Base-by-base conservation (phyloP, 1,140 invertebrate species). In the Pogonomyrmex barbatus region DNA sequence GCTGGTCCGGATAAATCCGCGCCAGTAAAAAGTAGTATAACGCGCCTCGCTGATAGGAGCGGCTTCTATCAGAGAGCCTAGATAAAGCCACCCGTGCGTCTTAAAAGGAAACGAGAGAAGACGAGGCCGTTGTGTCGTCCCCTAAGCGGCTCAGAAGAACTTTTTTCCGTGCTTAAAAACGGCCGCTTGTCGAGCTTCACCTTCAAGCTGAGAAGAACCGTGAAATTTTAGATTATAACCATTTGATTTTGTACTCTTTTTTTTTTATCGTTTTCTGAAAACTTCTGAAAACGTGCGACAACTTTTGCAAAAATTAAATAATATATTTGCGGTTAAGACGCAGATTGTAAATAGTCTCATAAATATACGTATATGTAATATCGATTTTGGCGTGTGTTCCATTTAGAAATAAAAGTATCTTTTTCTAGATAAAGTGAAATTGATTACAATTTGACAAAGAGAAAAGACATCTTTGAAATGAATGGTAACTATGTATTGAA, bases 201-300 rank as follows among this genome's bases (percentile, higher is more conserved):
- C 54, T 58, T 6, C 73, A 30, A 87, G 17, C 62, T 24, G 30
- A 83, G 12, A n/a, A 39, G 36, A 70, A 82, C 58, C 54, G 52
- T 86, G 85, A 78, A 90, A 90, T 90, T 90, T 90, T 87, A 88
- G 81, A 87, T 90, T 87, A 90, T 62, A 42, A 36, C 71, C 52
- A 58, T 70, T 79, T 70, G 60, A 89, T 71, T 82, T 52, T 85
- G 10, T 33, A 54, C 56, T 67, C 62, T 76, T 24, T 56, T 45
- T 10, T 17, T 36, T 6, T 33, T 36, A 1, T 9, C 45, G 52
- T 47, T 63, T 79, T 6, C 36, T 50, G 24, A 63, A 75, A 54
- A 63, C 52, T 47, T 9, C 39, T 45, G 6, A 52, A 62, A 73
- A 39, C 42, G 52, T 17, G 17, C 52, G n/a, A 50, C 10, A 71